Base-by-base conservation (phyloP, 1,140 invertebrate species). In the Bombus huntii region DNA sequence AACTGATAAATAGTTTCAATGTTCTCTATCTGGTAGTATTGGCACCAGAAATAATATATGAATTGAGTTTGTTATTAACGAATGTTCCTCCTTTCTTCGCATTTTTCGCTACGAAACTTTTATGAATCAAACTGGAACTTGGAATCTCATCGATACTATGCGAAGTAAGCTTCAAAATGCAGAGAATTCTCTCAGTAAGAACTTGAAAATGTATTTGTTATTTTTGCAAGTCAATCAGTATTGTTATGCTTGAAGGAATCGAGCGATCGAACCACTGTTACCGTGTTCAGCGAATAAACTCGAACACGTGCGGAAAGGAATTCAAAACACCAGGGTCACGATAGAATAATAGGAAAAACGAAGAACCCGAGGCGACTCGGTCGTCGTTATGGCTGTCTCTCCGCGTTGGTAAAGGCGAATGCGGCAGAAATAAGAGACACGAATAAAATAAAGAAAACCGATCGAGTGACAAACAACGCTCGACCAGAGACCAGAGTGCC, bases 261-360 rank as follows among this genome's bases (percentile, higher is more conserved):
- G 34, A 39, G 25, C 68, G 57, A 57, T 37, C 34, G 34, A 39
- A 5, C 68, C 34, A 28, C 25, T 22, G 10, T 53, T 53, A 53
- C 47, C 47, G 1, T 53, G 47, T 53, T 53, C 47, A 8, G 18
- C 47, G 25, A 18, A 68, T 28, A 39, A 31, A 15, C 44, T 59
- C 37, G 70, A 62, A 57, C 42, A 37, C 47, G 39, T 1, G 68
- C 10, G 13, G 47, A 44, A 44, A 28, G 57, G 37, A 81, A 47
- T 74, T 44, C 75, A 34, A 62, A 42, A 68, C 25, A 37, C 25
- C 65, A 74, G 73, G 25, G 47, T 37, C 39, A 39, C 39, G 57
- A 59, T 53, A 42, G 66, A 82, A 78, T 85, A 89, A 89, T 85
- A 66, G 65, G 39, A 66, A 68, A 85, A 85, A 88, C 44, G 78